phyloP scores from a whole-genome alignment of 1,140 invertebrate genomes.

The Grapholita molesta region DNA sequence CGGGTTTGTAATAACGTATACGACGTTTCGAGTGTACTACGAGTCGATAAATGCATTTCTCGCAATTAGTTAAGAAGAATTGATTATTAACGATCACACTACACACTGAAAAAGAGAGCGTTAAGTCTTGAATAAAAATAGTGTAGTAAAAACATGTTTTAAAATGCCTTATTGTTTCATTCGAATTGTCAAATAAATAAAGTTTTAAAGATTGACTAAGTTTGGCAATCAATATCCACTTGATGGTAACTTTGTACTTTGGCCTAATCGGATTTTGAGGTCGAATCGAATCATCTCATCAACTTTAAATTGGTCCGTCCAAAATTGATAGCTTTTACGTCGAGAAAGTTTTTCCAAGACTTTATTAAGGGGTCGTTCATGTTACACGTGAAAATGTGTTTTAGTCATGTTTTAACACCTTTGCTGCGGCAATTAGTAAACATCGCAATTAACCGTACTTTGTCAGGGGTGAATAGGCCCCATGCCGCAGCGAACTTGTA shows the following conservation, averaged over 20 bases:
- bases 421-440: too few relatives aligned
- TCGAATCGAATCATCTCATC: conserved; percentile 1
- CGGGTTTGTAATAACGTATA: too few relatives aligned
- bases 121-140: too few relatives aligned
- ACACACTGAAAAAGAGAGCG: too few relatives aligned
- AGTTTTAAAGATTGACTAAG: background rate
- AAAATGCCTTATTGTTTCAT: background rate
- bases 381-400: background rate
- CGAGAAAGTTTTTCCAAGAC: background rate
- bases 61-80: too few relatives aligned
- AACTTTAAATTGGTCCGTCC: background rate
- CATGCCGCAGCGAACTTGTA: too few relatives aligned
- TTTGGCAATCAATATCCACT: background rate
- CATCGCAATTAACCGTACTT: too few relatives aligned
- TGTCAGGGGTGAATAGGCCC: too few relatives aligned
- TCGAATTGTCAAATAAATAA: background rate
- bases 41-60: too few relatives aligned
- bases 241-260: conserved; percentile 4
- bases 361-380: background rate
- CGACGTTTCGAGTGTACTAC: too few relatives aligned
- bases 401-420: background rate
- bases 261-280: background rate
- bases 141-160: background rate
- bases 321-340: background rate
- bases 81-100: too few relatives aligned